phyloP scores from a whole-genome alignment of 2,113 vertebrate species.

The Microtus pennsylvanicus region DNA sequence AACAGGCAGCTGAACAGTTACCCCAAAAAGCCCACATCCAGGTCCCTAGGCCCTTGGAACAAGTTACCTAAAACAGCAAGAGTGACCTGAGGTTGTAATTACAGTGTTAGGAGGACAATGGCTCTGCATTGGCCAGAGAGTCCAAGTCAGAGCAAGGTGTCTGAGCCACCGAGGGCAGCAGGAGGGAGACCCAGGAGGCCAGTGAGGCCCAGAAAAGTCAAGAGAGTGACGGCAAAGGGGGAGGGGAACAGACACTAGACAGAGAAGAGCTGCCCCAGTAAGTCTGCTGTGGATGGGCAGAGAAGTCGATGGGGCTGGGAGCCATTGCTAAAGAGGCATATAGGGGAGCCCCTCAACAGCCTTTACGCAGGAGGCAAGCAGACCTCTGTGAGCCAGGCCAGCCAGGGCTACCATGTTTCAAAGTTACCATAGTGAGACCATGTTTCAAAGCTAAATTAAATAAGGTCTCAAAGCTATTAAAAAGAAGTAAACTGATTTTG shows the following conservation, averaged over 20 bases:
- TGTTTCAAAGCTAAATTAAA: neutral
- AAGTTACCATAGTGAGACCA: neutral
- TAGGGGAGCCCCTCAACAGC: neutral
- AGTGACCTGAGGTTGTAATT: neutral
- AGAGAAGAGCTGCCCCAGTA: neutral
- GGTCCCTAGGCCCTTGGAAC: neutral
- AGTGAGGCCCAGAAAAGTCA: neutral
- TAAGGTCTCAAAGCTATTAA: too few species aligned
- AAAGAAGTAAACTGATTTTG: neutral
- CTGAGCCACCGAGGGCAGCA: neutral
- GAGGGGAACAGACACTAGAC: neutral
- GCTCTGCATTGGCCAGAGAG: neutral
- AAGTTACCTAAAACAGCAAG: too few species aligned
- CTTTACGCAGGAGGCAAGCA: neutral
- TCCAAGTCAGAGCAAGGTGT: neutral
- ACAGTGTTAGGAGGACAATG: neutral
- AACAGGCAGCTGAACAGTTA: neutral
- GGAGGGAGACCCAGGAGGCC: fast-evolving
- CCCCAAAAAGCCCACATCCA: neutral
- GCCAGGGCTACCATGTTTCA: neutral
- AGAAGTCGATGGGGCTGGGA: neutral
- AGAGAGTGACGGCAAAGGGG: neutral
- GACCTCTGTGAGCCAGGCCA: neutral
- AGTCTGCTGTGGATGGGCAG: neutral
- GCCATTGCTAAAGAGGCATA: neutral